Evolutionary conservation across 2,888 invertebrate genomes (phyloP).

Genomic region (Dorcus parallelipipedus): DNA sequence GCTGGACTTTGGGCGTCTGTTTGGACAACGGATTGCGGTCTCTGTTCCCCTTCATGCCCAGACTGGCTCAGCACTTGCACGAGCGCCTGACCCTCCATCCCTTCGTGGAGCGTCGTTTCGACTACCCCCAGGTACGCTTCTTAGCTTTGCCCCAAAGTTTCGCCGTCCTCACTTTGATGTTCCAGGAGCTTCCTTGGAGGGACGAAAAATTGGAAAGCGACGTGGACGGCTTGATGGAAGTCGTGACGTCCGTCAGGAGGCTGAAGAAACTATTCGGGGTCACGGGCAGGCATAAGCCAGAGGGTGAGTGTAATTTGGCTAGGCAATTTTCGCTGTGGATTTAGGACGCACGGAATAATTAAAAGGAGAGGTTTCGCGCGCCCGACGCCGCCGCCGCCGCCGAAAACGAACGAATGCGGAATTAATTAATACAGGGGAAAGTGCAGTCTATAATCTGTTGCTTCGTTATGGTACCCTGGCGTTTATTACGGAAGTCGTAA

Average conservation of each 20-base stretch:
- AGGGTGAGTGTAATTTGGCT: constrained; percentile 31
- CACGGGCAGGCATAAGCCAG: constrained; percentile 38
- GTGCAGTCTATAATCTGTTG: too few relatives aligned
- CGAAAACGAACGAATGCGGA: too few relatives aligned
- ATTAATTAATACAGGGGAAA: too few relatives aligned
- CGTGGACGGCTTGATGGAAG: constrained; percentile 37
- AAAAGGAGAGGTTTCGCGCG: too few relatives aligned
- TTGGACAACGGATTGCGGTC: constrained; percentile 83
- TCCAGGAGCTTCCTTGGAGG: constrained; percentile 32
- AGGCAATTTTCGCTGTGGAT: too few relatives aligned
- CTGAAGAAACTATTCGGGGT: constrained; percentile 45
- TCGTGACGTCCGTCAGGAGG: constrained; percentile 40
- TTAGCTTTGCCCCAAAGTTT: not conserved
- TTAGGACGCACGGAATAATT: too few relatives aligned
- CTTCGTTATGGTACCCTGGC: too few relatives aligned
- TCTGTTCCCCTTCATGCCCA: constrained; percentile 97
- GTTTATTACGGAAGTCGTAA: too few relatives aligned
- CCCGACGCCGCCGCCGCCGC: too few relatives aligned
- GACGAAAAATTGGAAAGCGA: constrained; percentile 37
- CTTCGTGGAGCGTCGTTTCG: constrained; percentile 18
- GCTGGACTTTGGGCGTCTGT: constrained; percentile 75
- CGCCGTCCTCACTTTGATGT: not conserved
- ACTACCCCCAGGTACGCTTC: constrained; percentile 36
- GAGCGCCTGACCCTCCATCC: constrained; percentile 71
- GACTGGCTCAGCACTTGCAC: constrained; percentile 91